A percentile compares a stretch with the other conserved stretches of the same genome.
These are phyloP conservation scores for Cataglyphis hispanica DNA, from an alignment of 1,140 invertebrate species.

Conservation along the genomic window DNA sequence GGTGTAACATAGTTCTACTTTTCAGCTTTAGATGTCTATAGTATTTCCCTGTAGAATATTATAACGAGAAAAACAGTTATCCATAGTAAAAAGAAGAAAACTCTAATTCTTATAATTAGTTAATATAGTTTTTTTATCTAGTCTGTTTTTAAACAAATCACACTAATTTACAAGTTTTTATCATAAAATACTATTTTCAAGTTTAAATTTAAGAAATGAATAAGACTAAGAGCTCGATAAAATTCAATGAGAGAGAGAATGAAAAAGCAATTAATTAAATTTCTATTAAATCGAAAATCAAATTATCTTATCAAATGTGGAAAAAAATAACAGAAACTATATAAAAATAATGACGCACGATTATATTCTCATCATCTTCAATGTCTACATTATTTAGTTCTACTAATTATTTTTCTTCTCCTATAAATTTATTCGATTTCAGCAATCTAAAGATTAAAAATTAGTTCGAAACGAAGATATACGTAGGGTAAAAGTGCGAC, in stretches of 20 bases:
- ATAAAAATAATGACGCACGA: neutral
- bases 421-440: neutral
- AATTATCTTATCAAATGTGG: neutral
- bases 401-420: neutral
- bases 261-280: neutral
- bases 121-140: neutral
- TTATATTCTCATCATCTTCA: neutral
- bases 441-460: neutral
- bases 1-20: conserved; percentile 41
- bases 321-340: neutral
- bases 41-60: neutral
- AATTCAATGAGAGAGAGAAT: neutral
- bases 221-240: neutral
- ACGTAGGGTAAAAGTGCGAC: neutral
- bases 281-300: neutral
- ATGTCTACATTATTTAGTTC: neutral
- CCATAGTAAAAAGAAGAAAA: neutral
- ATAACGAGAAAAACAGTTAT: neutral
- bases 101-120: neutral
- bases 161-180: neutral
- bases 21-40: conserved; percentile 56
- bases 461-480: neutral
- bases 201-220: neutral
- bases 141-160: neutral
- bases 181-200: neutral